Conservation (phyloP, 37 sponge, comb jelly and placozoan species). For the Tethya wilhelma region DNA sequence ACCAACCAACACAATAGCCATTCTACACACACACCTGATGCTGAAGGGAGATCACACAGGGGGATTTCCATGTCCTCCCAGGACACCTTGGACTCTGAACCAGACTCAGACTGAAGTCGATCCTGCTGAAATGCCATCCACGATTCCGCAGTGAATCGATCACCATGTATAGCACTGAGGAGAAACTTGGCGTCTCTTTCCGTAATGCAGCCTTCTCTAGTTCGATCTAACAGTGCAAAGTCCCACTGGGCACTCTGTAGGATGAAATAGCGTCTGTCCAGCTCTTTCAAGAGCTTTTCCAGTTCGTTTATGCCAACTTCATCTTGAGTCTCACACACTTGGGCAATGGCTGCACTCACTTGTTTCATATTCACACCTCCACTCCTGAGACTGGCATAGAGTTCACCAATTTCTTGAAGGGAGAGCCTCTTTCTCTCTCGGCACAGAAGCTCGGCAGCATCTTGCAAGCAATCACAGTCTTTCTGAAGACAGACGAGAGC, state of each 20-base stretch:
- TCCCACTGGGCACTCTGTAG: slow-evolving; percentile 12
- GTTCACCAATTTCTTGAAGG: background rate
- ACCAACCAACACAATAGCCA: too few relatives aligned
- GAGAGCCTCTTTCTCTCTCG: background rate
- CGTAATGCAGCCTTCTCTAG: background rate
- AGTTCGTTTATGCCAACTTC: background rate
- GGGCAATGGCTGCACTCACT: background rate
- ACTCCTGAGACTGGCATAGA: background rate
- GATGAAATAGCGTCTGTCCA: slow-evolving; percentile 14
- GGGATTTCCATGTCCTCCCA: slow-evolving; percentile 10
- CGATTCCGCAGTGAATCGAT: background rate
- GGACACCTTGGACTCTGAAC: background rate
- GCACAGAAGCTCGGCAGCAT: background rate
- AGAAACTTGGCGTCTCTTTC: background rate
- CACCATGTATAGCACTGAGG: background rate
- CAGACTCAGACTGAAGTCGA: background rate
- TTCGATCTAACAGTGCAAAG: background rate
- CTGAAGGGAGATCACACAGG: background rate
- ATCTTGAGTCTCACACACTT: background rate
- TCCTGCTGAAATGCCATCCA: background rate
- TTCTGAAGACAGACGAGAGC: slow-evolving; percentile 7
- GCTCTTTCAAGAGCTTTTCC: background rate
- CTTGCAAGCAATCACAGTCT: background rate
- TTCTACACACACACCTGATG: too few relatives aligned
- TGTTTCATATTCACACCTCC: slow-evolving; percentile 20